Evolutionary conservation across 2,888 invertebrate genomes (phyloP).

Genomic region (Pammene aurita): DNA sequence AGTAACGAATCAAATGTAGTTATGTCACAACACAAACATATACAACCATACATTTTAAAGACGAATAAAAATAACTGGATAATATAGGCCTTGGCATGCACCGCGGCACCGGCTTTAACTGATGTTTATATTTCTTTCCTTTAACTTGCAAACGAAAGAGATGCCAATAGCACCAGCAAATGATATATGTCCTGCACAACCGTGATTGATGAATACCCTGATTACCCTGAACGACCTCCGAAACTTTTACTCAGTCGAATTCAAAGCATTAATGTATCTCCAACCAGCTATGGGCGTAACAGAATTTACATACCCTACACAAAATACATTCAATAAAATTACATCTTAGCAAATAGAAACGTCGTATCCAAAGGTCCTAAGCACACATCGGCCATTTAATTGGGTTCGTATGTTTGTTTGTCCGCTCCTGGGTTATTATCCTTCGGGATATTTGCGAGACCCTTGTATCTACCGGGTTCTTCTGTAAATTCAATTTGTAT

Average conservation of each 20-base stretch:
- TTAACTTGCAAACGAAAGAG: background rate
- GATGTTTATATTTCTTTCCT: background rate
- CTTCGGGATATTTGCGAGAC: slow-evolving; percentile 46
- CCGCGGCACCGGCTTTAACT: background rate
- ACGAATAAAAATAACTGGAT: background rate
- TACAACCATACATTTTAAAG: background rate
- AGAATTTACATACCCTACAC: slow-evolving; percentile 37
- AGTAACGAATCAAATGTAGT: no score
- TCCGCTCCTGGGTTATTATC: slow-evolving; percentile 46
- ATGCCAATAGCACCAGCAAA: slow-evolving; percentile 1
- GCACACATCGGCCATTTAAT: slow-evolving; percentile 50
- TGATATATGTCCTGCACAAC: slow-evolving; percentile 7
- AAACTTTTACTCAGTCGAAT: slow-evolving; percentile 13
- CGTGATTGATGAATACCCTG: slow-evolving; percentile 19
- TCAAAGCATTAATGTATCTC: slow-evolving; percentile 13
- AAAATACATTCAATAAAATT: slow-evolving; percentile 41
- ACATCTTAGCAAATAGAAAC: slow-evolving; percentile 40
- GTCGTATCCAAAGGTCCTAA: slow-evolving; percentile 47
- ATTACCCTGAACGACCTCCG: background rate
- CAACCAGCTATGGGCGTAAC: slow-evolving; percentile 12
- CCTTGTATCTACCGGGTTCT: slow-evolving; percentile 44
- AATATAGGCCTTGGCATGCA: no score
- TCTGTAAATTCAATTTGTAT: slow-evolving; percentile 47
- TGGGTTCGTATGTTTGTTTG: slow-evolving; percentile 49
- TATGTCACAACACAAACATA: no score